Evolutionary conservation across 2,113 vertebrate species (phyloP), one percentile per base, ranked within the genome.

Genomic region (Halcyon malimbica): DNA sequence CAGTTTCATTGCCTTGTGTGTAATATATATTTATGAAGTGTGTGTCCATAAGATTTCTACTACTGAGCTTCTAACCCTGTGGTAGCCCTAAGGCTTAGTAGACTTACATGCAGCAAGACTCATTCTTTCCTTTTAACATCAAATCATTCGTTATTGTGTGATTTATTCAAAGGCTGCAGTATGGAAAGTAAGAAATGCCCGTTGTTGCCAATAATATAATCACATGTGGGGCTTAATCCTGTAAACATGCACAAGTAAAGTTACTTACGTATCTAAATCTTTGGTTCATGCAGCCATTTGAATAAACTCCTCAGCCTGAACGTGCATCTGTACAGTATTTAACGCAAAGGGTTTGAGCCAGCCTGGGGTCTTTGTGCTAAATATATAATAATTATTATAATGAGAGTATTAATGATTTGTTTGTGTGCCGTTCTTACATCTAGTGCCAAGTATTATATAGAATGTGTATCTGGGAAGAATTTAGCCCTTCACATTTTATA

Each of bases 351-450:
- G 78, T 90, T 93, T 93, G 28, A 96, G 85, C 89, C 93, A 96
- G 96, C 93, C 90, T 85, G 74, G 87, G 93, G 94, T 97, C 94
- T 93, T 96, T 90, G 93, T 91, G 87, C 95, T 95, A 96, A 97
- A 96, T 93, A 96, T 96, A 95, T 85, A 96, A 85, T 93, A 93
- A 96, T 97, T 91, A 95, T 89, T 95, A 88, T 96, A 96, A 95
- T 88, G 87, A 96, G 94, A 42, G 39, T 94, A 96, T 96, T 97
- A 96, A 96, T 97, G 92, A 95, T 96, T 97, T 97, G 90, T 97
- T 97, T 95, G 93, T 90, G 89, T 83, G 81, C 77, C 71, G 65
- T 84, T 95, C 94, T 96, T 96, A 63, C 50, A 96, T 96, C 91
- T 90, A 94, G 90, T 96, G 96, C 96, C 93, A 96, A 91, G 80